These are phyloP conservation scores for Urophycis tenuis DNA, from an alignment of 2,797 vertebrate genomes.

Conservation along the genomic window DNA sequence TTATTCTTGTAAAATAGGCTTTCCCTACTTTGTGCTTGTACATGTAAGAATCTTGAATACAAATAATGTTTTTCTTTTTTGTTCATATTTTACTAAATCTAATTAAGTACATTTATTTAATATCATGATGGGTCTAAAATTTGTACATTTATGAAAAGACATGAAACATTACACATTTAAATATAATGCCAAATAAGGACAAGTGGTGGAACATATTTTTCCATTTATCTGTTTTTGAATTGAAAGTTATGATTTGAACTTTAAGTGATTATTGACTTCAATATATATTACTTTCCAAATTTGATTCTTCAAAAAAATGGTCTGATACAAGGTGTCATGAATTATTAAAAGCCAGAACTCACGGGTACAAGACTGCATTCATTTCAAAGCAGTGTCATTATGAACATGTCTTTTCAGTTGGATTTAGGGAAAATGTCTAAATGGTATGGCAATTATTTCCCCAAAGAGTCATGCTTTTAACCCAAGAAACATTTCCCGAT, in stretches of 20 bases:
- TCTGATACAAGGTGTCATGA: background rate
- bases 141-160: too few relatives aligned
- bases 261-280: background rate
- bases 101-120: background rate
- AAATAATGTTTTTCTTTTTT: background rate
- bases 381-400: slow-evolving; percentile 5
- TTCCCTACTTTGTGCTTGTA: too few relatives aligned
- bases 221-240: background rate
- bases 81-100: background rate
- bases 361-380: slow-evolving; percentile 2
- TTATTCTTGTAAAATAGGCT: background rate
- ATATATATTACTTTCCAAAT: background rate
- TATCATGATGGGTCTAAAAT: background rate
- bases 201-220: background rate
- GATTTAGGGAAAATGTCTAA: slow-evolving; percentile 14
- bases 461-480: slow-evolving; percentile 44
- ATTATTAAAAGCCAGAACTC: background rate
- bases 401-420: slow-evolving; percentile 16
- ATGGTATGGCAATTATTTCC: slow-evolving; percentile 30
- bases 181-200: background rate
- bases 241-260: background rate
- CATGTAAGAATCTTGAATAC: too few relatives aligned
- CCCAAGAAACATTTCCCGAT: slow-evolving; percentile 43
- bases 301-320: background rate
- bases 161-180: background rate